phyloP scores from a whole-genome alignment of 2,797 vertebrate species.

The Syngnathus rostellatus region DNA sequence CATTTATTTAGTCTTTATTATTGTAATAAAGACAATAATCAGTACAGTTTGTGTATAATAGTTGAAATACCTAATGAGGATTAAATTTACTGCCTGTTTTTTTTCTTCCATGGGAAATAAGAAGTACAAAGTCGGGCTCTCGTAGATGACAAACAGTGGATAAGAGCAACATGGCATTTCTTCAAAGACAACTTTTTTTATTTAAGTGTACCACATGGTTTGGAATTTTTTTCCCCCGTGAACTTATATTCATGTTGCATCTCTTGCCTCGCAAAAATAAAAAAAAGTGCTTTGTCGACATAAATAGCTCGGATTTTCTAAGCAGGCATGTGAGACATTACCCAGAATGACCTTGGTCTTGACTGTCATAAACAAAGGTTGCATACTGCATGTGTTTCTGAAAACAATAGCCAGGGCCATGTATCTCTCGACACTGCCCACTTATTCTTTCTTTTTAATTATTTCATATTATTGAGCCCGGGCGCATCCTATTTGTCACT shows the following conservation, averaged over 20 bases:
- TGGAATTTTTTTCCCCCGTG: not conserved
- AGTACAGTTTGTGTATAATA: not conserved
- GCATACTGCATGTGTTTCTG: conserved; percentile 27
- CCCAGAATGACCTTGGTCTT: not conserved
- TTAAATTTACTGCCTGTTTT: no score
- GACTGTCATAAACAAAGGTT: conserved; percentile 11
- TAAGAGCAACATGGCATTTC: no score
- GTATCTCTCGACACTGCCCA: conserved; percentile 20
- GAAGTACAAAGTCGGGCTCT: no score
- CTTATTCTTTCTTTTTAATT: conserved; percentile 20
- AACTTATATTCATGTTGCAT: not conserved
- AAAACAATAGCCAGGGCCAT: conserved; percentile 20
- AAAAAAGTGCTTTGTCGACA: not conserved
- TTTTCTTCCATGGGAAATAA: not conserved
- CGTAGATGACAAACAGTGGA: no score
- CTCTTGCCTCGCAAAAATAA: not conserved
- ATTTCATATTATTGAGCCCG: conserved; percentile 23
- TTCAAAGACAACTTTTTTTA: not conserved
- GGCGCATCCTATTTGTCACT: conserved; percentile 33
- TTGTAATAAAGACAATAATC: not conserved
- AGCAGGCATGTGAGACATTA: not conserved
- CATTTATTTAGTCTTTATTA: not conserved
- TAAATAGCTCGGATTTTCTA: not conserved
- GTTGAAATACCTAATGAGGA: no score
- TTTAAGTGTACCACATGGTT: not conserved